Evolutionary conservation across 2,888 invertebrate species (phyloP), one percentile per base, ranked within the genome.

Genomic region (Polymixis flavicincta): DNA sequence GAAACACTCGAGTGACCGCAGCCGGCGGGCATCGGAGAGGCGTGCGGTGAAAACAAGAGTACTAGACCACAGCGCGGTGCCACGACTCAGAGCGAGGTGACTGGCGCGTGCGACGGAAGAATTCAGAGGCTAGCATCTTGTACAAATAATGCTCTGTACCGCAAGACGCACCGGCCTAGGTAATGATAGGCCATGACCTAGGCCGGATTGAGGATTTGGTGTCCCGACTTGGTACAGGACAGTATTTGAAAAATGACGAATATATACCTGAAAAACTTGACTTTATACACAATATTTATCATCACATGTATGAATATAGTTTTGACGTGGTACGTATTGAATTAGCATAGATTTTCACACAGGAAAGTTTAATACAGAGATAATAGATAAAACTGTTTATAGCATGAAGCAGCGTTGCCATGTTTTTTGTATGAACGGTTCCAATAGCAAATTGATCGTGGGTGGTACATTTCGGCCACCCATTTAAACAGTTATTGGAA

Each of bases 401-500:
- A 63, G 6, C 19, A 19, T 45, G 3, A 25, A 45, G 13, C 45
- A 19, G 4, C 37, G 5, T 61, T 61, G 6, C 37, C n/a, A 8
- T 42, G 7, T 9, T 52, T 22, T 22, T 25, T 37, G 19, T 32
- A 67, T 6, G 8, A 71, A 45, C 11, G 17, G 2, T 57, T 73
- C 48, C 17, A 37, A 73, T 57, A 72, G 1, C 25, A 48, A 72
- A 73, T 72, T 7, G 6, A 22, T 8, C 2, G 19, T 17, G 11
- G 25, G 3, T 25, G 25, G 3, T 25, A 22, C 11, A 22, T 32
- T 42, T n/a, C 5, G 22, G 28, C 19, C 2, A 8, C 25, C 25
- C 9, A 74, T 74, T 74, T 42, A 3, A 42, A 19, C 42, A 11
- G 59, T 74, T 74, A 75, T 52, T 75, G 42, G n/a, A 60, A 42